Evolutionary conservation across 2,797 vertebrate species (phyloP).

Genomic region (Psittacula derbiana): DNA sequence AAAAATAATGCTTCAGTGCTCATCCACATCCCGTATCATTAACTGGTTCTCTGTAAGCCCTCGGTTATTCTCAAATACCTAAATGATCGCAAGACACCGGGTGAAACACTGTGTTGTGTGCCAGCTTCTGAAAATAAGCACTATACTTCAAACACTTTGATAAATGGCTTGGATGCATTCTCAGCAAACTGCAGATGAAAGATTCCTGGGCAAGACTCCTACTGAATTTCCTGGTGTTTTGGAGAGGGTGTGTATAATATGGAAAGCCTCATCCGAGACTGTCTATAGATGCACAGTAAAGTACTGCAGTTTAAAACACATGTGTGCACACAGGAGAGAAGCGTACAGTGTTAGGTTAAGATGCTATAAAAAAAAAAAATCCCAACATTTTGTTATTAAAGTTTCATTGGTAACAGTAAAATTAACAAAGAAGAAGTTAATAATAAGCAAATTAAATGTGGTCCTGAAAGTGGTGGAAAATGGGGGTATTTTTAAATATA

Average conservation of each 20-base stretch:
- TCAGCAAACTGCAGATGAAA: not conserved
- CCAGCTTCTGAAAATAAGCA: not conserved
- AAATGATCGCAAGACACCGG: not conserved
- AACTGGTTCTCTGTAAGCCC: not conserved
- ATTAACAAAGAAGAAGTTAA: not conserved
- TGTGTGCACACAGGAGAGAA: accelerated
- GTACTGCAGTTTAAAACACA: not conserved
- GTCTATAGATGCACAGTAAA: not conserved
- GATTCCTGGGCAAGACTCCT: not conserved
- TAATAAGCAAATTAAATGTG: not conserved
- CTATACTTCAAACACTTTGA: not conserved
- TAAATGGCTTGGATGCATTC: not conserved
- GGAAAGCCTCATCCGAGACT: accelerated
- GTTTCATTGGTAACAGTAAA: not conserved
- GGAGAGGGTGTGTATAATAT: not conserved
- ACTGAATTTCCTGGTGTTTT: not conserved
- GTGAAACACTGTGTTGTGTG: not conserved
- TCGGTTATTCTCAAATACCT: not conserved
- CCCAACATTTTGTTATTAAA: not conserved
- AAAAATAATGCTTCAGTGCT: not conserved
- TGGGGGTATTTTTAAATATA: not conserved
- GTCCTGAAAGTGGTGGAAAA: not conserved
- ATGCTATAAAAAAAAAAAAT: not conserved
- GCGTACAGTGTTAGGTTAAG: not conserved
- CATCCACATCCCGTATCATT: not conserved